phyloP scores from a whole-genome alignment of 2,888 invertebrate species.

The Hecatera dysodea region DNA sequence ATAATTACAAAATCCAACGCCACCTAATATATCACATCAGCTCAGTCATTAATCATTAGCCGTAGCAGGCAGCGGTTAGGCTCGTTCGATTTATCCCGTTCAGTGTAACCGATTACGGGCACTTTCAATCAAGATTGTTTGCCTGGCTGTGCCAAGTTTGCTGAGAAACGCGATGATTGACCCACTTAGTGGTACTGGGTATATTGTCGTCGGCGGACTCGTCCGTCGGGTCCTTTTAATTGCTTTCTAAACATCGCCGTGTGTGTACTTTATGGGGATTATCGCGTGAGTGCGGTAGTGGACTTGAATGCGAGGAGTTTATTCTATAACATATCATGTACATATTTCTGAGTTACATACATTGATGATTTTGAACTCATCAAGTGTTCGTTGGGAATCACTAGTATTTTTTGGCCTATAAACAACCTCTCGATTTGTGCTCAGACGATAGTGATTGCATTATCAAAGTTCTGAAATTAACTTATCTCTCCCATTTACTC shows the following conservation, averaged over 20 bases:
- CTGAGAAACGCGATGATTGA: conserved; percentile 76
- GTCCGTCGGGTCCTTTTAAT: conserved; percentile 57
- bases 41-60: conserved; percentile 69
- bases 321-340: background rate
- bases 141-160: conserved; percentile 80
- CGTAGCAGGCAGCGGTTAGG: conserved; percentile 64
- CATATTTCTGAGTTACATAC: background rate
- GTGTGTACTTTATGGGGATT: conserved; percentile 39
- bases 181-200: conserved; percentile 72
- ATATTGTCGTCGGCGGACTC: conserved; percentile 51
- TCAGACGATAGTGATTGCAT: background rate
- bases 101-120: conserved; percentile 80
- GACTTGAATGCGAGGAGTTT: background rate
- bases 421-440: background rate
- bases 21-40: conserved; percentile 68
- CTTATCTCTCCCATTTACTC: background rate
- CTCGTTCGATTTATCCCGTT: conserved; percentile 74
- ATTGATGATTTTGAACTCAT: conserved; percentile 1
- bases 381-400: background rate
- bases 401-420: background rate
- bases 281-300: conserved; percentile 18
- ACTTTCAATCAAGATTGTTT: conserved; percentile 87
- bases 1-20: conserved; percentile 69
- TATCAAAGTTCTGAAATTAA: background rate
- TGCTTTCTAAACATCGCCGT: conserved; percentile 56